phyloP scores from a whole-genome alignment of 2,113 vertebrate species.

The Motacilla tschutschensis region DNA sequence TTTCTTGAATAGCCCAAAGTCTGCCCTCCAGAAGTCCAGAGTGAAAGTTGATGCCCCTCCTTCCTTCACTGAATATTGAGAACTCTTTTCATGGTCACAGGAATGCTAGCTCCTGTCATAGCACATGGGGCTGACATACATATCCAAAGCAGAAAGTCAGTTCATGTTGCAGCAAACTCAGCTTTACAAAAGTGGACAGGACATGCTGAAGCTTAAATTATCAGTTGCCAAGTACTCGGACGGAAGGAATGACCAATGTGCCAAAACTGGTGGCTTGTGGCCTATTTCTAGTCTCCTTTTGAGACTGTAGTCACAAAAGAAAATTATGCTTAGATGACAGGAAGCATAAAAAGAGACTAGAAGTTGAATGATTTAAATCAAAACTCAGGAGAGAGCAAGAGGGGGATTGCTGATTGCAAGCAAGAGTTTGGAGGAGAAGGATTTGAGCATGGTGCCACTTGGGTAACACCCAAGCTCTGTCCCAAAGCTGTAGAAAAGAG shows the following conservation, averaged over 20 bases:
- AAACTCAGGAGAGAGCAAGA: neutral
- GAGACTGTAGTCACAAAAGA: neutral
- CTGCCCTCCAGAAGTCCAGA: neutral
- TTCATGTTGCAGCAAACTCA: neutral
- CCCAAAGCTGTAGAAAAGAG: neutral
- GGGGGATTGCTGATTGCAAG: neutral
- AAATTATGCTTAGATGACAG: neutral
- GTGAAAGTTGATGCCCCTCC: no score
- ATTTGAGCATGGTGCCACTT: neutral
- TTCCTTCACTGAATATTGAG: neutral
- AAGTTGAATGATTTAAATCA: neutral
- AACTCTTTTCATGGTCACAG: neutral
- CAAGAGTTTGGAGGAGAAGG: neutral
- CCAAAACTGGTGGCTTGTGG: neutral
- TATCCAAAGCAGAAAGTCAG: neutral
- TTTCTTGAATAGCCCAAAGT: neutral
- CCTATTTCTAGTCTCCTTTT: neutral
- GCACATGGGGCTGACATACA: neutral
- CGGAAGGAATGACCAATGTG: neutral
- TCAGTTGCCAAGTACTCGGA: neutral
- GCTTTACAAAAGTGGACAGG: neutral
- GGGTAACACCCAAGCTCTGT: neutral
- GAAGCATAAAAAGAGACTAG: neutral
- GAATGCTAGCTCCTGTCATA: neutral
- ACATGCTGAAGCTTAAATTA: neutral